Evolutionary conservation across 2,888 invertebrate species (phyloP), one percentile per base, ranked within the genome.

Genomic region (Mystacides longicornis): DNA sequence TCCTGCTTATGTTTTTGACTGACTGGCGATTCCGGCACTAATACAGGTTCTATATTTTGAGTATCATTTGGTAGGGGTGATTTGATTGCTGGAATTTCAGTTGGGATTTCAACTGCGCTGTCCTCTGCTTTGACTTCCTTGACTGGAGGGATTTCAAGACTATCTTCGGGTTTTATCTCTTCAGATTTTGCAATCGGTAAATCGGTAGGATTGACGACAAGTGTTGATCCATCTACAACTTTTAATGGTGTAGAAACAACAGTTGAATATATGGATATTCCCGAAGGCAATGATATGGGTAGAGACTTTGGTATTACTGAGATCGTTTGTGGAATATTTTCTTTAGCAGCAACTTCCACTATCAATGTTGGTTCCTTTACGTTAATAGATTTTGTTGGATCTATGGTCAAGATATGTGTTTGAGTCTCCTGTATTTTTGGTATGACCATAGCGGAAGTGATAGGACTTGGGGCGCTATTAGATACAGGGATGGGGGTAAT

Each of bases 1-100:
- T 81, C 82, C 64, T 89, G 89, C 65, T 91, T 90, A 43, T 81
- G 77, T 47, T 80, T 81, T 55, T 82, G 79, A 57, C 81, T 80
- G 61, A 85, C 85, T 0, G 85, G 83, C 0, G 83, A 80, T 62
- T 82, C 77, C 23, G 47, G 42, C 2, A 57, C 20, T 19, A 49
- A 19, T 27, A 43, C 31, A 4, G 33, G 72, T 21, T 69, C 64
- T 46, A 60, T 69, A n/a, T n/a, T n/a, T 7, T 3, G 4, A 4
- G 16, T 16, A 37, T 37, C 3, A 72, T 74, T 43, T 69, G 60
- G 1, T 74, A 71, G 45, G 9, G 20, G 19, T 20, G 45, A 45
- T 19, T 45, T 45, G 21, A 20, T 21, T 21, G 20, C 11, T 3
- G 45, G 45, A 20, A 45, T 45, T n/a, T 19, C 20, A 20, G 18